phyloP scores from a whole-genome alignment of 2,888 invertebrate genomes.

The Drosophila affinis region DNA sequence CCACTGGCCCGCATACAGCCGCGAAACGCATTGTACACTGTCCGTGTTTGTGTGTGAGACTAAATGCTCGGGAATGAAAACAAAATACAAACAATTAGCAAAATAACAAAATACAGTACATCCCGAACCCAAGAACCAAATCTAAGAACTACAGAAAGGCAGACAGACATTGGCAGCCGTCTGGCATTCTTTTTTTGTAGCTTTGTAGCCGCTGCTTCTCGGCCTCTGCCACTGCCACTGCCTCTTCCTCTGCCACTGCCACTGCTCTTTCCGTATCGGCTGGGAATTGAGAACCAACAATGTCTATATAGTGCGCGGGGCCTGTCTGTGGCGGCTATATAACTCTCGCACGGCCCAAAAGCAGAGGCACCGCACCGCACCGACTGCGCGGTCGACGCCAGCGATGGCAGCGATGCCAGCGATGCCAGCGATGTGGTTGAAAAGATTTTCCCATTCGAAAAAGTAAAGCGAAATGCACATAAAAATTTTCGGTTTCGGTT shows the following conservation, averaged over 20 bases:
- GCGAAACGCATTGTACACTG: conserved; percentile 36
- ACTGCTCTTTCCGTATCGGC: conserved; percentile 32
- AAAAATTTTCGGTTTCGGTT: conserved; percentile 76
- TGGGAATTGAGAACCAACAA: conserved; percentile 42
- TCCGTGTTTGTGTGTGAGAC: conserved; percentile 25
- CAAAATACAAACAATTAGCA: conserved; percentile 72
- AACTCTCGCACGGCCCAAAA: conserved; percentile 65
- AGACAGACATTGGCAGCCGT: conserved; percentile 69
- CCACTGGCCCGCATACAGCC: not conserved
- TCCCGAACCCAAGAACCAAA: conserved; percentile 23
- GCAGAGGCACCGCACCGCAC: conserved; percentile 39
- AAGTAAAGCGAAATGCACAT: conserved; percentile 70
- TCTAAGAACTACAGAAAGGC: conserved; percentile 29
- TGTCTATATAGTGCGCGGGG: conserved; percentile 52
- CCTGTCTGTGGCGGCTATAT: conserved; percentile 34
- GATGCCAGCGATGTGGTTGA: conserved; percentile 48
- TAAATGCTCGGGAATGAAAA: conserved; percentile 41
- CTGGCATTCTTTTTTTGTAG: conserved; percentile 44
- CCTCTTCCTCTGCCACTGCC: conserved; percentile 6
- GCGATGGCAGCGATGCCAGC: conserved; percentile 6
- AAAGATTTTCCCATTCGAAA: conserved; percentile 57
- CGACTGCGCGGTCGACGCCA: conserved; percentile 6
- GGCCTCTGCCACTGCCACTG: conserved; percentile 2
- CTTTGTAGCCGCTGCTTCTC: conserved; percentile 20
- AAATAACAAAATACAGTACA: conserved; percentile 55